Evolutionary conservation across 37 sponge, comb jelly and placozoan genomes (phyloP), one percentile per base, ranked within the genome.

Genomic region (Dysidea cf. avara): DNA sequence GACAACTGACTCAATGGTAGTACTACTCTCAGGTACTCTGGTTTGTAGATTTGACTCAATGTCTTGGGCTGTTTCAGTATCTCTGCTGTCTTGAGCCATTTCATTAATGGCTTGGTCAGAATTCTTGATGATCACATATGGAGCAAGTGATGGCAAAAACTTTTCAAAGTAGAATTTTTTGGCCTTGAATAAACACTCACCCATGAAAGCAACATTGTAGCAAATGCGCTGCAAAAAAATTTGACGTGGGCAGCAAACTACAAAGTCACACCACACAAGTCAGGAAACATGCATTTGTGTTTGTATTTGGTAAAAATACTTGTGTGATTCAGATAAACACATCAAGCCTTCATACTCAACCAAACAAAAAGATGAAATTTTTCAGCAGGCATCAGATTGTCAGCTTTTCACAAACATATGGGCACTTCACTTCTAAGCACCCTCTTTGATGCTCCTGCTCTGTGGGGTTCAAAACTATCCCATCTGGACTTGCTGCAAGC

Each of bases 401-500:
- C 46, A 39, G 17, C 24, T 72, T 33, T 39, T 39, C 36, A 56
- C 59, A 57, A 30, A 39, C 12, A 56, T 56, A 72, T 56, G 74
- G 74, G 30, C 74, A 72, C 26, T 72, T 72, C 18, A 72, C 39
- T 6, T 72, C 74, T 24, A 72, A 22, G 38, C 46, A 43, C 9
- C 46, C 46, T 43, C 46, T 43, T 43, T 43, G 5, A 9, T 43
- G 46, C 9, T 43, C 46, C 5, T 9, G 5, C 46, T 43, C 7
- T 12, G 46, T 43, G 5, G 46, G 46, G 46, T 43, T 9, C 9
- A 43, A 43, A 13, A 72, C 32, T 3, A 57, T 72, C 12, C 61
- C 74, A 72, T 72, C 74, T 30, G 61, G 74, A 18, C 59, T 56
- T 56, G 74, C 74, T 30, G 47, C 74, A 32, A 72, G 74, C 74